Evolutionary conservation across 2,888 invertebrate species (phyloP).

Genomic region (Venusia cambrica): DNA sequence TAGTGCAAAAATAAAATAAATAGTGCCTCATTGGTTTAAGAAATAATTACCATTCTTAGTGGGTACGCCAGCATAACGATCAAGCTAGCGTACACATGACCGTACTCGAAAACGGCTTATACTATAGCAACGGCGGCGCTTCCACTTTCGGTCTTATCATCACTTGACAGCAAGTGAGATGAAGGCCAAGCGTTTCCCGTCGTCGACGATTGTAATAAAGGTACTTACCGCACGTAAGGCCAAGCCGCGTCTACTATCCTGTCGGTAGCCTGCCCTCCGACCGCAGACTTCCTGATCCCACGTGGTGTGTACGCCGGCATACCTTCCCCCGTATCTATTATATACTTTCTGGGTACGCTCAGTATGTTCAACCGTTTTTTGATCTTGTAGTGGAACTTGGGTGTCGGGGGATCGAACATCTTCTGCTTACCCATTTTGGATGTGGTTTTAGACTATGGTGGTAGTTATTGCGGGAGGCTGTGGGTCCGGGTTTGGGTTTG

Average conservation of each 20-base stretch:
- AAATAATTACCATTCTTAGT: too few species aligned
- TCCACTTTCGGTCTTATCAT: too few species aligned
- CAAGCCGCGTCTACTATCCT: constrained; percentile 58
- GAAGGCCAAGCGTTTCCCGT: too few species aligned
- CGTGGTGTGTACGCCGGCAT: constrained; percentile 49
- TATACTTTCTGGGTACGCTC: constrained; percentile 49
- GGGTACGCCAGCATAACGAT: too few species aligned
- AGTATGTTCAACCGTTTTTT: constrained; percentile 49
- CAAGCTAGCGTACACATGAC: too few species aligned
- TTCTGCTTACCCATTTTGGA: constrained; percentile 51
- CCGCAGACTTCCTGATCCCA: constrained; percentile 56
- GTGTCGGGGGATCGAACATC: constrained; percentile 50
- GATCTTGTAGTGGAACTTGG: constrained; percentile 54
- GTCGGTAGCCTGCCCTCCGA: constrained; percentile 43
- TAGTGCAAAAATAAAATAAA: too few species aligned
- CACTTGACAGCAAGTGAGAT: too few species aligned
- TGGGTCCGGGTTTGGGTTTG: constrained; percentile 19
- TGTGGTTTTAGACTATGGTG: constrained; percentile 31
- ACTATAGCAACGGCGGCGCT: too few species aligned
- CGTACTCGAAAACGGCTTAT: too few species aligned
- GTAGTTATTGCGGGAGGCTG: constrained; percentile 40
- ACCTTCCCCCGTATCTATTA: constrained; percentile 45
- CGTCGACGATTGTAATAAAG: too few species aligned
- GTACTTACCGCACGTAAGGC: constrained; percentile 60
- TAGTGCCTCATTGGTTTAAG: too few species aligned